phyloP scores from a whole-genome alignment of 1,140 invertebrate genomes.

The Stratiolaelaps scimitus region DNA sequence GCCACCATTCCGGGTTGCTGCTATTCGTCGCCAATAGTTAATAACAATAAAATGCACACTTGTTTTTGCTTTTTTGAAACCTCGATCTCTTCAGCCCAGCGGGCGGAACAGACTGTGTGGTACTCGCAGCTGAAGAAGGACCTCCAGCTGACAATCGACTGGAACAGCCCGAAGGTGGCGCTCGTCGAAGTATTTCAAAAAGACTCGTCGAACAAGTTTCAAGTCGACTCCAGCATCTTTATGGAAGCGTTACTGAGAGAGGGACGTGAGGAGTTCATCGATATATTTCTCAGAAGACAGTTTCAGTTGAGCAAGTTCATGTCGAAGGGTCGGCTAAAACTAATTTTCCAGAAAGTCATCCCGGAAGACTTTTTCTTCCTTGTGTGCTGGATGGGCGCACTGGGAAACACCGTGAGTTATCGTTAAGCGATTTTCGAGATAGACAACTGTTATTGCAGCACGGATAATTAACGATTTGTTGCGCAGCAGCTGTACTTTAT shows the following conservation, averaged over 20 bases:
- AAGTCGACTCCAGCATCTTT: slow-evolving; percentile 43
- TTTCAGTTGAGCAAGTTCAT: slow-evolving; percentile 42
- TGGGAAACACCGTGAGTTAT: slow-evolving; percentile 38
- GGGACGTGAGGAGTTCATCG: slow-evolving; percentile 44
- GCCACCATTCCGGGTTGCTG: too few relatives aligned
- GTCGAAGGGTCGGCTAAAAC: slow-evolving; percentile 38
- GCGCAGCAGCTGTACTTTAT: too few relatives aligned
- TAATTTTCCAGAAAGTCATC: slow-evolving; percentile 41
- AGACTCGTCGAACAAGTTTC: slow-evolving; percentile 40
- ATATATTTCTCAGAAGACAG: slow-evolving; percentile 42
- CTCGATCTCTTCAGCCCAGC: slow-evolving; percentile 34
- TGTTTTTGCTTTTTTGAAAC: too few relatives aligned
- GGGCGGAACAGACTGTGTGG: slow-evolving; percentile 33
- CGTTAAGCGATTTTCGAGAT: too few relatives aligned
- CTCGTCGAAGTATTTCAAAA: slow-evolving; percentile 41
- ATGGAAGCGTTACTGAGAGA: slow-evolving; percentile 41
- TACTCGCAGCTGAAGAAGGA: slow-evolving; percentile 39
- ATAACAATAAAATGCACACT: too few relatives aligned
- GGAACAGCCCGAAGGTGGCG: slow-evolving; percentile 44
- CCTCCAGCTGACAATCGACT: slow-evolving; percentile 43
- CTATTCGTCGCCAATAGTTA: too few relatives aligned
- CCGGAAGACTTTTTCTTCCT: slow-evolving; percentile 43
- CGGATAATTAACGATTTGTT: too few relatives aligned
- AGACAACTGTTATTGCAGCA: too few relatives aligned
- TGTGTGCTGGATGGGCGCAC: slow-evolving; percentile 41